A percentile compares a stretch with the other conserved stretches of the same genome.
Conservation (phyloP, 2,797 vertebrate genomes). For the Glyptemys insculpta region DNA sequence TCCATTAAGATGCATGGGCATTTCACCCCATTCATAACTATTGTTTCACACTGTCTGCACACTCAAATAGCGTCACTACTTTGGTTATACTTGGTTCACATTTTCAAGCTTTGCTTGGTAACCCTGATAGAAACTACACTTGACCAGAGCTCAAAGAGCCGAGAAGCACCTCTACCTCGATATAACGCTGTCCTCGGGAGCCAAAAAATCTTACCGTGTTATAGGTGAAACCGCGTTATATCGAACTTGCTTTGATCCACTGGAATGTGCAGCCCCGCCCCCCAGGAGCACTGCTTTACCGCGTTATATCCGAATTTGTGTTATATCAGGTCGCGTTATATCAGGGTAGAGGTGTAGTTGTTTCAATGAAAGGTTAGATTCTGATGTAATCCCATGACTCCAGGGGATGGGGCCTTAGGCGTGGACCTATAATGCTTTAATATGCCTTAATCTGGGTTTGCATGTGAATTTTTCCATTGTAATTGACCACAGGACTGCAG, state of each 20-base stretch:
- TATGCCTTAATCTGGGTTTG: not conserved
- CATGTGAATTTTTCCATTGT: accelerated
- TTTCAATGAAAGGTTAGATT: not conserved
- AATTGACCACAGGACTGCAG: not conserved
- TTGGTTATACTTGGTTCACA: not conserved
- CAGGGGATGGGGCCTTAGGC: not conserved
- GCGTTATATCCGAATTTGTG: too few relatives aligned
- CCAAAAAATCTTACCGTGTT: too few relatives aligned
- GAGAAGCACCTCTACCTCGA: too few relatives aligned
- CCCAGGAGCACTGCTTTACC: too few relatives aligned
- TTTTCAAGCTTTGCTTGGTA: not conserved
- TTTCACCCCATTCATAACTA: accelerated
- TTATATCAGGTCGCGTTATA: too few relatives aligned
- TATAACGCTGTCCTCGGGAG: too few relatives aligned
- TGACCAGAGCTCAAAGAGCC: too few relatives aligned
- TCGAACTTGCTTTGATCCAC: too few relatives aligned
- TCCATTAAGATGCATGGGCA: accelerated
- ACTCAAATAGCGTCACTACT: accelerated
- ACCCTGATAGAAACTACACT: not conserved
- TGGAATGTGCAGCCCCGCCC: too few relatives aligned
- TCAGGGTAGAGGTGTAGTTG: not conserved
- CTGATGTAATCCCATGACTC: not conserved
- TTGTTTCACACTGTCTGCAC: not conserved
- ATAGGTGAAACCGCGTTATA: too few relatives aligned
- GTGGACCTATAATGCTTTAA: not conserved